Base-by-base conservation (phyloP, 1,140 invertebrate species). In the Dendroctonus ponderosae region DNA sequence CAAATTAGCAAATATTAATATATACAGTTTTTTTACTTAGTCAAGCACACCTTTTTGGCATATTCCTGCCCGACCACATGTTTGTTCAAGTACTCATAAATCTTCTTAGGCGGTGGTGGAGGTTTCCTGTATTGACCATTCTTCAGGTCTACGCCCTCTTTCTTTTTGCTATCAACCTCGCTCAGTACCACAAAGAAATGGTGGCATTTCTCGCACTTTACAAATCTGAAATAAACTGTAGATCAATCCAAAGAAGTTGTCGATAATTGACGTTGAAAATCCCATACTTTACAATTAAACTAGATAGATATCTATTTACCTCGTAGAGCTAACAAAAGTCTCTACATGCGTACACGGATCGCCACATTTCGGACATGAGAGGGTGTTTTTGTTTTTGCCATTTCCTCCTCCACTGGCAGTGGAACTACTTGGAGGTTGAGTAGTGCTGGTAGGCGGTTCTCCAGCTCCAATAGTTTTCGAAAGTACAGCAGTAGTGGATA, bases 61-160 rank as follows among this genome's bases (percentile, higher is more conserved):
- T 92, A 87, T 70, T 98, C 92, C 82, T 99, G 97, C 0, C 97
- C 97, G n/a, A 99, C 89, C 12, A 99, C 96, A 82, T 96, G 94
- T 75, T 91, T 92, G 79, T 98, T 93, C 41, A 99, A 82, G 81
- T 94, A 98, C 74, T 96, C 91, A 81, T 91, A 96, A 68, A 99
- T 98, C 87, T 97, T 97, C 81, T 96, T 96, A 0, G 94, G 94
- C 8, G 92, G 92, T 0, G 95, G 94, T 12, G 94, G 94, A 12
- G 92, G 91, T 79, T 92, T 92, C 73, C 87, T 88, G 75, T 76
- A 85, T 72, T 86, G 86, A 46, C 84, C 85, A 74, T 77, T 80
- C 79, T 88, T 82, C 78, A 84, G 82, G 74, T 88, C 85, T 71
- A 85, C 81, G 77, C 85, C 88, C 68, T 95, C 91, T 80, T 94